Evolutionary conservation across 2,888 invertebrate genomes (phyloP), one percentile per base, ranked within the genome.

Genomic region (Diadegma fenestrale): DNA sequence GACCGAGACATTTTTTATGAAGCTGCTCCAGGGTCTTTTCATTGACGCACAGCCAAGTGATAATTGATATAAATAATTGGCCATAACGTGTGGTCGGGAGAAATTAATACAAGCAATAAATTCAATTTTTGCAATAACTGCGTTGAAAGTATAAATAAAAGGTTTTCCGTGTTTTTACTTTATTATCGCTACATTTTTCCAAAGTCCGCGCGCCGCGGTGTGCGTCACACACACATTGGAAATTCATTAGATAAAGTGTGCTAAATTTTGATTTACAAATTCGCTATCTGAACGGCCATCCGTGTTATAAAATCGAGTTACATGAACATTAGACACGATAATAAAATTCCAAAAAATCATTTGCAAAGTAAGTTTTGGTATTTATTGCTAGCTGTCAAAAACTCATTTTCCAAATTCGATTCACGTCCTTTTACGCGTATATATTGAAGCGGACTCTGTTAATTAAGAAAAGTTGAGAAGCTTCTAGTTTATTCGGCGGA

Each of bases 401-500:
- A 48, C n/a, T 1, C 17, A 17, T 48, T 48, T n/a, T 48, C 4
- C 45, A n/a, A 48, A 48, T 17, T 48, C 45, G 4, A 4, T 14
- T 22, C 14, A 14, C 1, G 26, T 37, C 10, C 8, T 1, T 33
- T 10, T 10, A 10, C 2, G 8, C 26, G 12, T 2, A 68, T 26
- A 2, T 26, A 8, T 22, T 8, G 26, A 68, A 68, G 17, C 2
- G 8, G 26, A 19, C 26, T 22, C 10, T 43, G 26, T 30, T 12
- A 64, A 14, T 80, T 19, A 22, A 17, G 41, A 66, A 64, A 5
- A 48, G 37, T 30, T 17, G 8, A 19, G 77, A 84, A 68, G 19
- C 37, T 77, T 84, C 84, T 66, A n/a, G 58, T 8, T 30, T 48
- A 17, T 83, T 83, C 83, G 66, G 79, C 33, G 72, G 75, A 51